Percentiles rank a stretch among this genome's conserved stretches.
Evolutionary conservation across 1,140 invertebrate genomes (phyloP).

Genomic region (Medauroidea extradentata): DNA sequence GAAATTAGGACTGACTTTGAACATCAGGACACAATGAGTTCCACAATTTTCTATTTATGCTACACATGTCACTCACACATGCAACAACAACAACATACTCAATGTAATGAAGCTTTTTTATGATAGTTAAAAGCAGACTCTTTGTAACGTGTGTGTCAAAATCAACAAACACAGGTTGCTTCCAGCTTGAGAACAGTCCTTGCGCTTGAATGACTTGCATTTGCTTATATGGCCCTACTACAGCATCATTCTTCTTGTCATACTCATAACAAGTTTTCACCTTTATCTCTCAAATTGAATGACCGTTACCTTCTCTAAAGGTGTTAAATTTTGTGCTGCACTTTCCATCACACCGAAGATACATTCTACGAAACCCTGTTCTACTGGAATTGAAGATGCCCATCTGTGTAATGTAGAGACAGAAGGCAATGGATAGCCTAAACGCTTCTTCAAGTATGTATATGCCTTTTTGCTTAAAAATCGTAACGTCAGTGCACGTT

Average conservation of each 20-base stretch:
- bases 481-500: no score
- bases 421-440: no score
- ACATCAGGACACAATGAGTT: conserved; percentile 22
- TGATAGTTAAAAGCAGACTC: conserved; percentile 23
- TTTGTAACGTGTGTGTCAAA: conserved; percentile 36
- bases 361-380: not conserved
- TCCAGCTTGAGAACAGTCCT: conserved; percentile 36
- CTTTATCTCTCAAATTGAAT: conserved; percentile 37
- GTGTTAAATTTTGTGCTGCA: conserved; percentile 10
- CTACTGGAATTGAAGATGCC: no score
- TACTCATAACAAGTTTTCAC: conserved; percentile 34
- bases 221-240: conserved; percentile 35
- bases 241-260: conserved; percentile 31
- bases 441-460: no score
- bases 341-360: conserved; percentile 14
- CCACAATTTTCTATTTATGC: conserved; percentile 33
- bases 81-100: conserved; percentile 33
- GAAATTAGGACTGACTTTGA: conserved; percentile 16
- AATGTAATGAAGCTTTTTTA: conserved; percentile 27
- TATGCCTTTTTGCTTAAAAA: no score
- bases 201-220: conserved; percentile 35
- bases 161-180: conserved; percentile 36
- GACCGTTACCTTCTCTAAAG: conserved; percentile 28
- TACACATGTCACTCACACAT: conserved; percentile 32
- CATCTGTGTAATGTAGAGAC: no score